Conservation (phyloP, 2,797 vertebrate genomes). For the Cyclura pinguis region DNA sequence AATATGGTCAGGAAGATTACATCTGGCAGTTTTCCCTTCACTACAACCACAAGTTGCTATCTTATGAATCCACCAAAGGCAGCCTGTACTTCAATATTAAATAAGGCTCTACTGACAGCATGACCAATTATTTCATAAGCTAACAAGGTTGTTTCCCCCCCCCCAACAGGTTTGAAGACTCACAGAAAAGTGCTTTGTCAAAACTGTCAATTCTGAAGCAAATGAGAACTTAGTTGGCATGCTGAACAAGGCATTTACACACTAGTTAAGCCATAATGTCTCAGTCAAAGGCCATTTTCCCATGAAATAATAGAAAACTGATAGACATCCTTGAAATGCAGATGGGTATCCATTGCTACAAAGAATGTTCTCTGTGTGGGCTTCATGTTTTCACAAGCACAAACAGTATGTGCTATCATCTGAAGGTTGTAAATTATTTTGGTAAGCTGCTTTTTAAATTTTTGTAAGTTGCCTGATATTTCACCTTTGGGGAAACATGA, state of each 20-base stretch:
- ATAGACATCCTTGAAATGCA: background rate
- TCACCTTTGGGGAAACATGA: no score
- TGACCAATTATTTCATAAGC: slow-evolving; percentile 25
- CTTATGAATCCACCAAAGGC: background rate
- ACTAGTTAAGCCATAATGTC: background rate
- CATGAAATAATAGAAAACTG: background rate
- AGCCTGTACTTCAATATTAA: slow-evolving; percentile 1
- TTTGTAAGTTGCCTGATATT: no score
- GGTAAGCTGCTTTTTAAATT: no score
- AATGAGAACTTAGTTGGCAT: slow-evolving; percentile 5
- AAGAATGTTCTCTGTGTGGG: background rate
- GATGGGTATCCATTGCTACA: background rate
- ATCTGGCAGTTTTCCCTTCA: slow-evolving; percentile 22
- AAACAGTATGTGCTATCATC: no score
- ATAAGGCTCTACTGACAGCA: slow-evolving; percentile 16
- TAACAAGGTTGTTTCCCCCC: slow-evolving; percentile 14
- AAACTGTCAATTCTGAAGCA: slow-evolving; percentile 8
- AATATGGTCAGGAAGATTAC: slow-evolving; percentile 16
- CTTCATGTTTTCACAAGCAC: no score
- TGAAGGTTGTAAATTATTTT: no score
- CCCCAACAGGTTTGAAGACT: background rate
- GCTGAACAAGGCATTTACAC: background rate
- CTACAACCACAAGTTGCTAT: background rate
- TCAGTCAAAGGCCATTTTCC: background rate
- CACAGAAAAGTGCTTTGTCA: slow-evolving; percentile 9